Evolutionary conservation across 2,797 vertebrate species (phyloP), one percentile per base, ranked within the genome.

Genomic region (Molothrus aeneus): DNA sequence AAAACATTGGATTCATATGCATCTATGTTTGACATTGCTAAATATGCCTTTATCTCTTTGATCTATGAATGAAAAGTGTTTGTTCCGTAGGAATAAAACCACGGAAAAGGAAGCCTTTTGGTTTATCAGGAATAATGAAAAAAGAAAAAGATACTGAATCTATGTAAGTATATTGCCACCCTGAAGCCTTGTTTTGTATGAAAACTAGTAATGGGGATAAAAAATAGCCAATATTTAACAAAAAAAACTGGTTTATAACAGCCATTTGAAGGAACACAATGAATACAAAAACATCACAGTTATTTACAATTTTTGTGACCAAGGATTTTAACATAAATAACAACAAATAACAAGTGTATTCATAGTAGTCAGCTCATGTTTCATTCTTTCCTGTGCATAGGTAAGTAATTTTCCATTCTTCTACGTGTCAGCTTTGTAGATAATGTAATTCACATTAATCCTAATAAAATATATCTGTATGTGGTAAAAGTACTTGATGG

Each of bases 61-160:
- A 65, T 89, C 12, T 50, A 34, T 13, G 94, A 92, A 94, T 75
- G 75, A 87, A 59, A 83, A 85, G 21, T 48, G 34, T 95, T 97
- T 98, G 22, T 97, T 90, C 95, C 83, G 5, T 42, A 99, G 99
- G 98, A 91, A 96, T 99, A 97, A 99, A 99, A 98, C 99, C 98
- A 93, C 98, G 98, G 95, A 99, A 98, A 97, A 98, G 99, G 96
- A 99, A 99, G 97, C 96, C 98, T 36, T 99, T 99, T 95, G 98
- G 98, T 71, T 99, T 99, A 94, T 98, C 99, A 56, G 99, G 98
- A 79, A 98, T 99, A 70, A 98, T 98, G 92, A 98, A 98, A 96
- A 99, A 98, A 98, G 99, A 99, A 97, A 99, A 99, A 96, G 99
- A 99, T 98, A 98, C 98, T 64, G 99, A 99, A 97, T 99, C 99